These are phyloP conservation scores for Syritta pipiens DNA, from an alignment of 2,888 invertebrate species.

Conservation along the genomic window DNA sequence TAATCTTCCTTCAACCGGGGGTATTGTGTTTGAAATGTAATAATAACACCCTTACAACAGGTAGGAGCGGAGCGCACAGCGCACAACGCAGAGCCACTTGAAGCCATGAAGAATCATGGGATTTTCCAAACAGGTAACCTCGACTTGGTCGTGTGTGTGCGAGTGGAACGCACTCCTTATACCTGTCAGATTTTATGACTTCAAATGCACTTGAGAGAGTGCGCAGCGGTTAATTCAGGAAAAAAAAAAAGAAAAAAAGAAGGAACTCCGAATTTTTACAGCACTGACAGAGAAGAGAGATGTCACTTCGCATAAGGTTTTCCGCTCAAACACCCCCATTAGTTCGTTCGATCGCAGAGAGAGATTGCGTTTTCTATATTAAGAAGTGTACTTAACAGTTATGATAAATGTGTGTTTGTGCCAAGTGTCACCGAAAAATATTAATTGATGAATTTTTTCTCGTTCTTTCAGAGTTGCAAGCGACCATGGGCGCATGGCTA, in stretches of 20 bases:
- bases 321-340: too few species aligned
- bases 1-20: constrained; percentile 45
- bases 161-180: too few species aligned
- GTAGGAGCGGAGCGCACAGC: constrained; percentile 45
- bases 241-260: too few species aligned
- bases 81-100: constrained; percentile 64
- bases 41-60: constrained; percentile 63
- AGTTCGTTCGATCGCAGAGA: too few species aligned
- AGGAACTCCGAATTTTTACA: too few species aligned
- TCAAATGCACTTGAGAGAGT: constrained; percentile 43
- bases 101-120: background rate
- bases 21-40: constrained; percentile 56
- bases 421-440: background rate
- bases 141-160: too few species aligned
- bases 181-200: constrained; percentile 63
- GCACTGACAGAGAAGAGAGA: too few species aligned
- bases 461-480: constrained; percentile 79
- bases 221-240: too few species aligned
- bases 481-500: constrained; percentile 80
- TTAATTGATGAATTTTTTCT: constrained; percentile 3
- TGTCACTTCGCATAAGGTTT: too few species aligned
- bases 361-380: too few species aligned
- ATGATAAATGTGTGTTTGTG: too few species aligned
- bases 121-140: constrained; percentile 50
- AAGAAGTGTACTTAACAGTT: too few species aligned